phyloP scores from a whole-genome alignment of 2,888 invertebrate genomes.

The Conomelus anceps region DNA sequence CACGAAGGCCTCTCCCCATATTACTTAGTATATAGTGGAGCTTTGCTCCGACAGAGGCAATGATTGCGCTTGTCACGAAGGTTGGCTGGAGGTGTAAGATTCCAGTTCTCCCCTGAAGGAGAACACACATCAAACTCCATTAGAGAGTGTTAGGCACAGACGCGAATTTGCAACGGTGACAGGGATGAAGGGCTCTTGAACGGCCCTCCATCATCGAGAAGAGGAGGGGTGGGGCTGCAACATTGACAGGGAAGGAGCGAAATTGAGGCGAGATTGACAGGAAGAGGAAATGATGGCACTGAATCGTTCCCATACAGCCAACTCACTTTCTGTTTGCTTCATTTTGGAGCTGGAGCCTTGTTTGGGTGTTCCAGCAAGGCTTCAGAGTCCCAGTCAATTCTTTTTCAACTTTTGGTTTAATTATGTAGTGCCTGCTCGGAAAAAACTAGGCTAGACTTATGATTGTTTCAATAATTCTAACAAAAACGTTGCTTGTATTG shows the following conservation, averaged over 20 bases:
- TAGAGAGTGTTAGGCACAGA: background rate
- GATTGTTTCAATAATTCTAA: too few relatives aligned
- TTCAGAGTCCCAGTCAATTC: background rate
- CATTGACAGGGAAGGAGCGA: background rate
- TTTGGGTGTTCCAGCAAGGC: background rate
- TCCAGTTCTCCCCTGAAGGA: background rate
- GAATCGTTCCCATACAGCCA: background rate
- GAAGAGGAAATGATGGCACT: background rate
- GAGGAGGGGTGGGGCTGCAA: background rate
- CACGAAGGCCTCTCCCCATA: too few relatives aligned
- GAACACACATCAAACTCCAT: background rate
- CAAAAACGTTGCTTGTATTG: too few relatives aligned
- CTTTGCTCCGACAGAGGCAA: background rate
- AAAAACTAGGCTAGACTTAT: too few relatives aligned
- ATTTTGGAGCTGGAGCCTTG: background rate
- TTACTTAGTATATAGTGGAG: too few relatives aligned
- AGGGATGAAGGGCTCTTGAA: background rate
- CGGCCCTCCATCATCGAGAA: background rate
- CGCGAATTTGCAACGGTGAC: background rate
- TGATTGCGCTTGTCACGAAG: background rate
- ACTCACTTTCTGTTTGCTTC: background rate
- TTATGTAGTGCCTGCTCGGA: too few relatives aligned
- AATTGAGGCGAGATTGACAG: background rate
- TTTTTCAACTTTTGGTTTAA: background rate
- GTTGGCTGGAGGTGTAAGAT: background rate